These are phyloP conservation scores for Periparus ater DNA, from an alignment of 2,797 vertebrate species.

Conservation along the genomic window DNA sequence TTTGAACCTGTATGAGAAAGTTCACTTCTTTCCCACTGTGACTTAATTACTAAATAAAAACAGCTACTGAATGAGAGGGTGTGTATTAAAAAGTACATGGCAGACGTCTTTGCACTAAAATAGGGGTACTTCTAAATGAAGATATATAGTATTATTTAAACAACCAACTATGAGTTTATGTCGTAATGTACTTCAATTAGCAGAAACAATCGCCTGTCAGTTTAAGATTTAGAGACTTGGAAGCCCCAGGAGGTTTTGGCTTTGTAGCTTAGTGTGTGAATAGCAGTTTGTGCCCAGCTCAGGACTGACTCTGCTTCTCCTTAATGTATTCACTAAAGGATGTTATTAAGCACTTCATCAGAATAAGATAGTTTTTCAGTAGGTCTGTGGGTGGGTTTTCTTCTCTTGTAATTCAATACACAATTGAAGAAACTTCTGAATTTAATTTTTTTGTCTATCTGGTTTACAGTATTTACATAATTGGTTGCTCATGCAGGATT, in stretches of 20 bases:
- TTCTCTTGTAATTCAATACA: neutral
- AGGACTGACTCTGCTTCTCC: neutral
- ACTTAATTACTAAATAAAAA: neutral
- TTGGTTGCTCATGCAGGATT: conserved; percentile 38
- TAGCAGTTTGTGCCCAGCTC: neutral
- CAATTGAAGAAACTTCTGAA: conserved; percentile 39
- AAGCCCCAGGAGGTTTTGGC: neutral
- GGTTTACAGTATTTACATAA: conserved; percentile 59
- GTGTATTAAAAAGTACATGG: neutral
- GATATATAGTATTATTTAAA: conserved; percentile 28
- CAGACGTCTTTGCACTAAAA: neutral
- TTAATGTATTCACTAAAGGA: neutral
- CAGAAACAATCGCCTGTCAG: neutral
- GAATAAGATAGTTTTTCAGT: neutral
- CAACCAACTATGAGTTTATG: neutral
- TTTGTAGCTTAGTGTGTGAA: neutral
- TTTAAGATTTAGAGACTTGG: conserved; percentile 36
- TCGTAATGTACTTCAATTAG: neutral
- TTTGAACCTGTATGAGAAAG: neutral
- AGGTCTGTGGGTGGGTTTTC: neutral
- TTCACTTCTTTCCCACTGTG: neutral
- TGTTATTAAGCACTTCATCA: conserved; percentile 43
- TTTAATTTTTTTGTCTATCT: conserved; percentile 44
- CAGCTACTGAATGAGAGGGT: neutral
- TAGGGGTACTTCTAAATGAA: conserved; percentile 8